Base-by-base conservation (phyloP, 2,797 vertebrate species). In the Streptopelia turtur region DNA sequence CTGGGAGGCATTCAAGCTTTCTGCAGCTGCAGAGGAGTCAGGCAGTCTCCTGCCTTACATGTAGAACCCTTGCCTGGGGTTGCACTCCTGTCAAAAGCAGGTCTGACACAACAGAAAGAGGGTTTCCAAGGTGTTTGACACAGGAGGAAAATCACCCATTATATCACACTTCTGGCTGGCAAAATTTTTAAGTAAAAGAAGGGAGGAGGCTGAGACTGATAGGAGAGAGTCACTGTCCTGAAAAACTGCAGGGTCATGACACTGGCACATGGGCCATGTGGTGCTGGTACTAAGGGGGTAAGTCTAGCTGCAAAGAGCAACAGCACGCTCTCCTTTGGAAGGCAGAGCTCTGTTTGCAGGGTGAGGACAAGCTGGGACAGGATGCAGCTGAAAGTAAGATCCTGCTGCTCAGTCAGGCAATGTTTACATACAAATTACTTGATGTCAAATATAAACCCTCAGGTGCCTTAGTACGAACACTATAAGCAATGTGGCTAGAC, bases 351-450 rank as follows among this genome's bases (percentile, higher is more conserved):
- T 85, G 53, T 50, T 41, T 65, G 53, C 47, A 84, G 83, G 77
- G 63, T 72, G 70, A 87, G 89, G 57, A 71, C 81, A 92, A 85
- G 24, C 76, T 86, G 69, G 45, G 61, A 85, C 95, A 95, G 92
- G 92, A 96, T 92, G 89, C 87, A 95, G 93, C 95, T 96, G 91
- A 95, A 52, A 92, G 53, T 31, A 87, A 65, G 76, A 55, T 78
- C 49, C 55, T 93, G 70, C 66, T 77, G 35, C 68, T 94, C 52
- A 45, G 31, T 80, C 69, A 84, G 50, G n/a, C 56, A 91, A 27
- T 94, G 87, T 96, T 94, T 96, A 95, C 87, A 93, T 59, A 93
- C 49, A 90, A 91, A 94, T 76, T 31, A 59, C n/a, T 90, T 59
- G 52, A 61, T 80, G 57, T 83, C 94, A 91, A 90, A 83, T 84